Conservation (phyloP, 2,797 vertebrate species). For the Myotis myotis region DNA sequence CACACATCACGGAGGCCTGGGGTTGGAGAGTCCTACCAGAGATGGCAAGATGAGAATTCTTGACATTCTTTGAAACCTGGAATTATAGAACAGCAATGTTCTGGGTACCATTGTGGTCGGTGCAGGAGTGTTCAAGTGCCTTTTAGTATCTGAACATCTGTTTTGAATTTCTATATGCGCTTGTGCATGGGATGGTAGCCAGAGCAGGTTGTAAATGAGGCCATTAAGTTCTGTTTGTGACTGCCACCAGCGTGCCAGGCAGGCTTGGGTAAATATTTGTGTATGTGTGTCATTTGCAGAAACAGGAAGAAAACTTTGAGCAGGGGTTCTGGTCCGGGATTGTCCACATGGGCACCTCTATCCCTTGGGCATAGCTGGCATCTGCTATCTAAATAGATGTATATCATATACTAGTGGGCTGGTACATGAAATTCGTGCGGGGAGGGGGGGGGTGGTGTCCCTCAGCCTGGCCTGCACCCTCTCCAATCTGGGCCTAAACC, state of each 20-base stretch:
- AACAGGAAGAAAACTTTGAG: neutral
- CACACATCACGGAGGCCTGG: neutral
- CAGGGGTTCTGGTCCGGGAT: neutral
- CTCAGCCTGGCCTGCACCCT: no score
- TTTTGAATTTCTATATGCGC: neutral
- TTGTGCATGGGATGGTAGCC: neutral
- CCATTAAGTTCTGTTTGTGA: neutral
- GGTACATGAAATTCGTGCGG: no score
- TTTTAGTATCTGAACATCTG: neutral
- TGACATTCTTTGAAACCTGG: slow-evolving; percentile 1
- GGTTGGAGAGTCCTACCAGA: neutral
- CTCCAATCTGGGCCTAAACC: no score
- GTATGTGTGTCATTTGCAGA: slow-evolving; percentile 4
- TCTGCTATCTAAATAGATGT: neutral
- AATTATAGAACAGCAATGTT: neutral
- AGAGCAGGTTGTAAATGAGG: neutral
- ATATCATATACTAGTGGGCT: neutral
- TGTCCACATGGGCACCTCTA: neutral
- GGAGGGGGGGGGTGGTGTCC: no score
- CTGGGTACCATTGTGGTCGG: neutral
- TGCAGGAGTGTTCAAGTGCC: neutral
- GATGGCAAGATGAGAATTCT: neutral
- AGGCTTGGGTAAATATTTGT: neutral
- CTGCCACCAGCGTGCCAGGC: neutral
- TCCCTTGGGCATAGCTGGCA: neutral